phyloP scores from a whole-genome alignment of 23 tunicate genomes.

The Phallusia fumigata region DNA sequence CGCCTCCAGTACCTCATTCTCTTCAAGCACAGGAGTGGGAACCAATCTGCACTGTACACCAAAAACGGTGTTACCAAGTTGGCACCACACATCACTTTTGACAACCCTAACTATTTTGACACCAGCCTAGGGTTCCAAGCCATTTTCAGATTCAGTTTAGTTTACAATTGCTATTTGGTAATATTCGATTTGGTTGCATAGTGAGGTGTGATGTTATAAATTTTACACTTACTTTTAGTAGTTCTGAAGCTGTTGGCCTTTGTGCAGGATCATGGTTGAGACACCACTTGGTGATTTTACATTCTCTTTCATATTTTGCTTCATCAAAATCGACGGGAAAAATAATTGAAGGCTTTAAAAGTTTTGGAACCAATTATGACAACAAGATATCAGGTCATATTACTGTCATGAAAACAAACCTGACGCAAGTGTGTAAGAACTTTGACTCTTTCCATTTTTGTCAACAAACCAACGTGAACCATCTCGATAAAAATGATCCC shows the following conservation, averaged over 20 bases:
- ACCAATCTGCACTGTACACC: conserved; percentile 63
- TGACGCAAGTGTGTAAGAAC: conserved; percentile 61
- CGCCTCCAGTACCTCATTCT: conserved; percentile 48
- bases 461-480: conserved; percentile 58
- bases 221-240: conserved; percentile 61
- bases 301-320: conserved; percentile 44
- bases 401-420: conserved; percentile 34
- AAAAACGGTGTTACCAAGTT: too few relatives aligned
- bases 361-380: background rate
- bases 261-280: conserved; percentile 67
- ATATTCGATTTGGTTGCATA: too few relatives aligned
- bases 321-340: conserved; percentile 79
- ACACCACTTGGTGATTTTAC: conserved; percentile 76
- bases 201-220: too few relatives aligned
- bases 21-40: conserved; percentile 76
- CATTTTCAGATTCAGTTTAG: too few relatives aligned
- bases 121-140: too few relatives aligned
- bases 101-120: too few relatives aligned
- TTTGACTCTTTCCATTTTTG: conserved; percentile 85
- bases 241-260: conserved; percentile 77
- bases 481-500: conserved; percentile 94
- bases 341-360: conserved; percentile 44
- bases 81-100: too few relatives aligned
- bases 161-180: too few relatives aligned
- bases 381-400: background rate